Evolutionary conservation across 2,888 invertebrate genomes (phyloP).

Genomic region (Lycia hirtaria): DNA sequence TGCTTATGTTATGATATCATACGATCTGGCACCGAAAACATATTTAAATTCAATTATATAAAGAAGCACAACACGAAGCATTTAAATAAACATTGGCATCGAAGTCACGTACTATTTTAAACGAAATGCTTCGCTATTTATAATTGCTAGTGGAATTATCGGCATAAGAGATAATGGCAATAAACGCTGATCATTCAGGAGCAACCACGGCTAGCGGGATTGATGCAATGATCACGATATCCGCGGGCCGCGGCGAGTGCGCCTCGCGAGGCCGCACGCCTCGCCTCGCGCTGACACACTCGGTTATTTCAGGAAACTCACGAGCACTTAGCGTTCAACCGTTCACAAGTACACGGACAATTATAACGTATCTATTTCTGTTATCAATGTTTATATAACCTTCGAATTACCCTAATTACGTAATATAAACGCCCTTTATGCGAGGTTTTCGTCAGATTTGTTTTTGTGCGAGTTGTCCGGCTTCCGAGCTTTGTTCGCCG

Average conservation of each 20-base stretch:
- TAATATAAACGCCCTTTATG: background rate
- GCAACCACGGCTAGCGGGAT: conserved; percentile 22
- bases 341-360: conserved; percentile 23
- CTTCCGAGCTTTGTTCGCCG: conserved; percentile 5
- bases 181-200: conserved; percentile 19
- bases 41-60: background rate
- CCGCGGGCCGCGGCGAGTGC: background rate
- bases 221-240: conserved; percentile 28
- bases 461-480: background rate
- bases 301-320: conserved; percentile 19
- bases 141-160: conserved; percentile 30
- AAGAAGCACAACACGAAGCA: conserved; percentile 16
- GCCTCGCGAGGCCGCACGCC: conserved; percentile 3
- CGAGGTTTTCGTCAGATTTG: conserved; percentile 1
- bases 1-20: background rate
- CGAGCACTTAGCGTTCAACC: conserved; percentile 19
- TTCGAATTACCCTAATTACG: background rate
- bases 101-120: conserved; percentile 18
- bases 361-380: conserved; percentile 28
- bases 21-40: conserved; percentile 10
- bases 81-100: conserved; percentile 39
- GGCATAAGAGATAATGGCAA: conserved; percentile 18
- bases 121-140: conserved; percentile 27
- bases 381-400: conserved; percentile 28
- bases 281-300: conserved; percentile 22